Evolutionary conservation across 2,113 vertebrate species (phyloP), one percentile per base, ranked within the genome.

Genomic region (Trichomycterus rosablanca): DNA sequence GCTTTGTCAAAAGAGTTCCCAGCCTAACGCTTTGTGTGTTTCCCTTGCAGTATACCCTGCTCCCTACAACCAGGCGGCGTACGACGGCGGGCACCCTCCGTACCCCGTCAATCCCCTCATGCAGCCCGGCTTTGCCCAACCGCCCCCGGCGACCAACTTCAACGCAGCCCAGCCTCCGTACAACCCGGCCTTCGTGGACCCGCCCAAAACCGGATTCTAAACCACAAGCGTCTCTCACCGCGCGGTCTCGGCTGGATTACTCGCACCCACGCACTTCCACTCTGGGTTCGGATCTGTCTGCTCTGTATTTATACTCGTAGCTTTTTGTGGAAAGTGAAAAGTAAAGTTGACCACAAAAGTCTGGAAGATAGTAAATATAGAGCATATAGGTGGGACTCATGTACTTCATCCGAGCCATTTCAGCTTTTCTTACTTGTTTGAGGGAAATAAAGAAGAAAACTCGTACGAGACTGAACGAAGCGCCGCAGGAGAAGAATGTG

Each of bases 121-220:
- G 7, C 71, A 76, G 46, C 67, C 60, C 1, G 50, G 59, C 12
- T 70, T 58, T 14, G 3, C 30, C 18, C 81, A 83, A 40, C 83
- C 82, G 1, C 54, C 68, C 5, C 49, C 64, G 18, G 15, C 34
- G 2, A n/a, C 70, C 15, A 57, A 67, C 42, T 84, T 80, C 46
- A 74, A 14, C 4, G 7, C 53, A 3, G 79, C 58, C 61, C 90
- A 92, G 70, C 89, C 88, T 5, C 89, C 94, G 1, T 97, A 89
- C 82, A 96, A 97, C 76, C 94, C 94, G 1, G 88, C 87, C 15
- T 97, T 79, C n/a, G 4, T 91, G 76, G 86, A 90, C 28, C 74
- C 83, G 4, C 80, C 88, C 60, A 88, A 88, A 79, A 76, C 78
- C 8, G 74, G 65, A 44, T 88, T 86, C 68, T 75, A 76, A 83